Evolutionary conservation across 2,113 vertebrate genomes (phyloP).

Genomic region (Indri indri): DNA sequence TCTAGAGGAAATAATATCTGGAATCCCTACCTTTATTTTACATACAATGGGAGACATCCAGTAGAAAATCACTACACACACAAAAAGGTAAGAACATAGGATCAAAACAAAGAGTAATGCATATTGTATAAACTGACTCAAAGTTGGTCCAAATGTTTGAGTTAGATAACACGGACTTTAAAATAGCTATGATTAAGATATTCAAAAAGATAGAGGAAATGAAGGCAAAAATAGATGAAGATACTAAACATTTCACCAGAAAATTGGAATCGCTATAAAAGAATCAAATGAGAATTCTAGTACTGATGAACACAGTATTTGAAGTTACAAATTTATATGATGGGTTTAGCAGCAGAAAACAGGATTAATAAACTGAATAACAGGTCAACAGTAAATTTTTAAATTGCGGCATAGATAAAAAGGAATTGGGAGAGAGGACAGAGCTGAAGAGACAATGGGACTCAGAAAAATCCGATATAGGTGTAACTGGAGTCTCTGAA

Average conservation of each 20-base stretch:
- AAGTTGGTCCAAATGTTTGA: background rate
- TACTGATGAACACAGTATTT: background rate
- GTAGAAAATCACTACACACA: background rate
- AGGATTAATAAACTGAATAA: background rate
- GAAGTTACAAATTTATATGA: background rate
- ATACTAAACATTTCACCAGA: background rate
- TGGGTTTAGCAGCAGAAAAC: background rate
- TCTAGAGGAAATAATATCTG: background rate
- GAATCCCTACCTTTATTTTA: background rate
- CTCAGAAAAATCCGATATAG: background rate
- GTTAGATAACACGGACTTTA: background rate
- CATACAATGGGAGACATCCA: background rate
- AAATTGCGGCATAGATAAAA: background rate
- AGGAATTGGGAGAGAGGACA: background rate
- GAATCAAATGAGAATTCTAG: background rate
- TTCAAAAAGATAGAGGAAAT: background rate
- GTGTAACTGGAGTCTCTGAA: background rate
- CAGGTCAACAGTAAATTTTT: background rate
- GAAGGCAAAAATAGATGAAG: background rate
- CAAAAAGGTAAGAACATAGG: background rate
- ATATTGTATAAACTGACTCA: background rate
- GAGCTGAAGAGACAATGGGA: background rate
- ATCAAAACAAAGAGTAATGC: background rate
- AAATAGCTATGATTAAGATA: conserved; percentile 22
- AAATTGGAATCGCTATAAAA: background rate